Evolutionary conservation across 2,113 vertebrate genomes (phyloP).

Genomic region (Bubo blakistoni): DNA sequence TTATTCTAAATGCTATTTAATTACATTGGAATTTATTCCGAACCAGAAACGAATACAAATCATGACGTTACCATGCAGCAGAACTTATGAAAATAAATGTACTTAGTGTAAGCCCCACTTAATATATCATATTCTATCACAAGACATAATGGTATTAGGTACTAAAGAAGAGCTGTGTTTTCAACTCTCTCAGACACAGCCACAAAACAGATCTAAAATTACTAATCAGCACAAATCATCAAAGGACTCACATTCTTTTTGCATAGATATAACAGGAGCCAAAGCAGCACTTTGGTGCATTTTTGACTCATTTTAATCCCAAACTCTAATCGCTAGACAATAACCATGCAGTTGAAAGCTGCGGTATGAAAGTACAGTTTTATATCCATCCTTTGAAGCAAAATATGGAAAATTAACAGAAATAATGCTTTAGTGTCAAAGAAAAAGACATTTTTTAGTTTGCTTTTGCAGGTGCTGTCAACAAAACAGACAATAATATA

Average conservation of each 20-base stretch:
- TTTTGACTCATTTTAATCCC: not conserved
- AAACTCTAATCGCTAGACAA: not conserved
- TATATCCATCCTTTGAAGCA: not conserved
- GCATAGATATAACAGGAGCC: not conserved
- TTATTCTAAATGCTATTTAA: not conserved
- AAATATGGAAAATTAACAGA: constrained; percentile 3
- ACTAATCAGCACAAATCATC: not conserved
- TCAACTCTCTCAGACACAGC: not conserved
- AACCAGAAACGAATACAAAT: not conserved
- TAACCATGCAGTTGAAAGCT: not conserved
- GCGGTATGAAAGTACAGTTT: not conserved
- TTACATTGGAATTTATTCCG: not conserved
- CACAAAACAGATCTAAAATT: not conserved
- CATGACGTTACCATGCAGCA: not conserved
- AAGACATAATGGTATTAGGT: not conserved
- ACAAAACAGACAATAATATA: constrained; percentile 8
- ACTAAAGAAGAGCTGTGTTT: not conserved
- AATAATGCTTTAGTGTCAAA: not conserved
- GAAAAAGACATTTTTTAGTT: not conserved
- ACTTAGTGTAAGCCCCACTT: not conserved
- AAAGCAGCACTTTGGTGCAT: not conserved
- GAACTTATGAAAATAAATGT: not conserved
- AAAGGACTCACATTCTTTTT: not conserved
- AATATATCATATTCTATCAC: not conserved
- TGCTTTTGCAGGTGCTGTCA: constrained; percentile 23